A percentile compares a stretch with the other conserved stretches of the same genome.
phyloP scores from a whole-genome alignment of 2,888 invertebrate species.

The Ormyrus nitidulus region DNA sequence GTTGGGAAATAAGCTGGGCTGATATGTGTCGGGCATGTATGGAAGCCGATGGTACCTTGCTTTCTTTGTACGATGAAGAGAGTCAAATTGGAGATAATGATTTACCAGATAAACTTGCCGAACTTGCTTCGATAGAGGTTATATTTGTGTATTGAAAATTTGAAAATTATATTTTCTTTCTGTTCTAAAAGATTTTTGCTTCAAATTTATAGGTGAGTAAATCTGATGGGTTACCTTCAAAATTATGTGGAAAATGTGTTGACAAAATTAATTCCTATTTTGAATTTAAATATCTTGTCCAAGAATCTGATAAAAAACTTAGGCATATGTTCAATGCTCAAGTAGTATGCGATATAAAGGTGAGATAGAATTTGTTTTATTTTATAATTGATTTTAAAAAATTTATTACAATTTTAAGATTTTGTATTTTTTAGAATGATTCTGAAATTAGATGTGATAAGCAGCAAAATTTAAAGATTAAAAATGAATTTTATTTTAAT shows the following conservation, averaged over 20 bases:
- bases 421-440: conserved; percentile 22
- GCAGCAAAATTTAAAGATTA: too few relatives aligned
- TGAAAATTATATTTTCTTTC: neutral
- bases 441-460: neutral
- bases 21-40: conserved; percentile 73
- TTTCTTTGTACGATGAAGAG: conserved; percentile 70
- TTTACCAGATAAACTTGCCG: conserved; percentile 68
- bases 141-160: neutral
- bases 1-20: conserved; percentile 56
- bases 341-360: conserved; percentile 14
- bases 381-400: neutral
- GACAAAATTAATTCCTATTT: conserved; percentile 69
- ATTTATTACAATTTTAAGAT: conserved; percentile 5
- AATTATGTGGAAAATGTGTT: conserved; percentile 71
- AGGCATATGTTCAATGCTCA: conserved; percentile 66
- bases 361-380: neutral
- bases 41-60: conserved; percentile 68
- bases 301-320: conserved; percentile 68
- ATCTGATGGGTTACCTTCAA: conserved; percentile 69
- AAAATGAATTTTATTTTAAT: too few relatives aligned
- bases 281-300: conserved; percentile 69
- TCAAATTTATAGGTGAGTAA: conserved; percentile 65
- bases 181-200: neutral
- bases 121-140: conserved; percentile 68
- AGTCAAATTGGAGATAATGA: conserved; percentile 64